Percentiles rank a stretch among this genome's conserved stretches.
Evolutionary conservation across 2,113 vertebrate genomes (phyloP).

Genomic region (Muntiacus reevesi): DNA sequence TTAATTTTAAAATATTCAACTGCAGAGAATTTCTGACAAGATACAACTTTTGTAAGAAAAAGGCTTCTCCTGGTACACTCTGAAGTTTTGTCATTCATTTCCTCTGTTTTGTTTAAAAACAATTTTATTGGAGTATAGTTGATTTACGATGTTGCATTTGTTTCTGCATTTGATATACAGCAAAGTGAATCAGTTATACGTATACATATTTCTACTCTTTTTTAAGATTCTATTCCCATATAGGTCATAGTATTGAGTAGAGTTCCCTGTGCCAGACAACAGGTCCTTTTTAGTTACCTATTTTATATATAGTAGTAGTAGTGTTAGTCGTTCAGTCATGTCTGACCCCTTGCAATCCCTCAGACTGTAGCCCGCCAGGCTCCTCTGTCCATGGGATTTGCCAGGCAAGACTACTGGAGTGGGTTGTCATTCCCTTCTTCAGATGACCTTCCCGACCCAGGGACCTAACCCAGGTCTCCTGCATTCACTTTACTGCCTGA

Average conservation of each 20-base stretch:
- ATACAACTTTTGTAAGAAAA: neutral
- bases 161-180: neutral
- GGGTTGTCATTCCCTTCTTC: neutral
- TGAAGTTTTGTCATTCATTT: neutral
- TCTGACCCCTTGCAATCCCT: neutral
- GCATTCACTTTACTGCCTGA: neutral
- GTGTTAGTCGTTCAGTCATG: neutral
- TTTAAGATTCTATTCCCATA: neutral
- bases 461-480: neutral
- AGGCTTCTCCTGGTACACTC: no score
- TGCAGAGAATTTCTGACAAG: neutral
- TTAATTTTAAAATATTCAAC: conserved; percentile 19
- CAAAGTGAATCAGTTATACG: neutral
- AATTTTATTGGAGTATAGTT: neutral
- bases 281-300: neutral
- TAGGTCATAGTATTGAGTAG: neutral
- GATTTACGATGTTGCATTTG: neutral
- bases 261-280: neutral
- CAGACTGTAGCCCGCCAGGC: neutral
- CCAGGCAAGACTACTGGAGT: neutral
- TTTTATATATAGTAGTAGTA: neutral
- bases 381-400: neutral
- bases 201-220: neutral
- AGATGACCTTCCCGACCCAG: neutral
- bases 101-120: neutral